phyloP scores from a whole-genome alignment of 2,113 vertebrate genomes.

The human region DNA sequence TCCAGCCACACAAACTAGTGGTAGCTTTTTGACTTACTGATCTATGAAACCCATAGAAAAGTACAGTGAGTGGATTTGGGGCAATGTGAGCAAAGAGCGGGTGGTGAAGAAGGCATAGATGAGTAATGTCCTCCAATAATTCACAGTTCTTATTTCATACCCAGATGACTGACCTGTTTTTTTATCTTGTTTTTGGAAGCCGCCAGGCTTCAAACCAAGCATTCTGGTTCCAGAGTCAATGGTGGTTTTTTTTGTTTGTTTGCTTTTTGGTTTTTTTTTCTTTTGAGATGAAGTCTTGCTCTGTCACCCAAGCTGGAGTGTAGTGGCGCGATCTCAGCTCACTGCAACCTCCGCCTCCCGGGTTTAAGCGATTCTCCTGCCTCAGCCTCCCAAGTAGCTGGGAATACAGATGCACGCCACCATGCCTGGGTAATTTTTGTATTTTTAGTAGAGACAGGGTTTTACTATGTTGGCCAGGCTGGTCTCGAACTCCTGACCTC shows the following conservation, averaged over 20 bases:
- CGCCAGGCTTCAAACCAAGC: background rate
- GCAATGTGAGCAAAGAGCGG: background rate
- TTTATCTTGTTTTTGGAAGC: too few species aligned
- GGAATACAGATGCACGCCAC: too few species aligned
- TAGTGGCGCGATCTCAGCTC: too few species aligned
- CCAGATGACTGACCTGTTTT: fast-evolving
- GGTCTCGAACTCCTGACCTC: too few species aligned
- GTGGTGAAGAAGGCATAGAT: background rate
- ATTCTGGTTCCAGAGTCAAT: background rate
- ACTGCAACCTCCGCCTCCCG: too few species aligned
- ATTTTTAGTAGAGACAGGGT: background rate
- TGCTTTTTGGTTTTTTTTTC: too few species aligned
- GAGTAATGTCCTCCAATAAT: background rate
- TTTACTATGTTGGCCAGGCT: background rate
- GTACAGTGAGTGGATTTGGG: background rate
- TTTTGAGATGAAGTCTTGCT: too few species aligned
- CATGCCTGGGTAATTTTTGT: too few species aligned
- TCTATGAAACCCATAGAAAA: background rate
- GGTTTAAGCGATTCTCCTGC: too few species aligned
- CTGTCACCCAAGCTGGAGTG: too few species aligned
- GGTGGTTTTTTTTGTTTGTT: too few species aligned
- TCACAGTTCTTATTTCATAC: background rate
- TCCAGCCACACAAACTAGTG: background rate
- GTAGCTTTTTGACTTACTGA: background rate
- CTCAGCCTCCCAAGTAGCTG: too few species aligned